phyloP scores from a whole-genome alignment of 1,140 invertebrate genomes.

The Aphelinus certus region DNA sequence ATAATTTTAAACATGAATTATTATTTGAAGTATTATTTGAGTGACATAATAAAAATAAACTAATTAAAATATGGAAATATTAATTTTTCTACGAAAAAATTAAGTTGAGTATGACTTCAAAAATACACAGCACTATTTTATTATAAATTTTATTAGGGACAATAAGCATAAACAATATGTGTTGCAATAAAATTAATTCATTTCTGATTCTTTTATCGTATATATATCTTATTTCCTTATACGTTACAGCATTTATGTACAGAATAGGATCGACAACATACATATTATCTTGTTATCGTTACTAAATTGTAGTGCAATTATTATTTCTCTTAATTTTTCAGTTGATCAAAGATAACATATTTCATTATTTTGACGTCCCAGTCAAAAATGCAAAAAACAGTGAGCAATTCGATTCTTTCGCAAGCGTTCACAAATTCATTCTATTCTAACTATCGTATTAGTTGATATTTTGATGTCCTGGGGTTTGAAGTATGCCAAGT shows the following conservation, averaged over 20 bases:
- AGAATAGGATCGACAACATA: constrained; percentile 44
- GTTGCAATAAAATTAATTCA: constrained; percentile 15
- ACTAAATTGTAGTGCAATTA: constrained; percentile 49
- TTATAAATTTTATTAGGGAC: constrained; percentile 21
- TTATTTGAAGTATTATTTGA: too few relatives aligned
- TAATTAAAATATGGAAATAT: too few relatives aligned
- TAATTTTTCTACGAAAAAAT: too few relatives aligned
- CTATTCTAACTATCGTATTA: too few relatives aligned
- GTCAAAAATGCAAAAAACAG: background rate
- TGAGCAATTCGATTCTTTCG: too few relatives aligned
- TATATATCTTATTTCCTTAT: constrained; percentile 40
- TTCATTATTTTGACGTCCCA: constrained; percentile 34
- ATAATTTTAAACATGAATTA: too few relatives aligned
- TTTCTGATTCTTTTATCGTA: constrained; percentile 26
- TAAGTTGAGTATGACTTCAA: too few relatives aligned
- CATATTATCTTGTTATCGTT: constrained; percentile 46
- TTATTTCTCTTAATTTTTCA: constrained; percentile 44
- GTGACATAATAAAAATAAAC: too few relatives aligned
- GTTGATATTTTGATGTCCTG: too few relatives aligned
- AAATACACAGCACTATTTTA: background rate
- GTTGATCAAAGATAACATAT: constrained; percentile 47
- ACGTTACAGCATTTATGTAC: constrained; percentile 39
- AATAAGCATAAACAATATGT: constrained; percentile 16
- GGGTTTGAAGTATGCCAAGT: too few relatives aligned
- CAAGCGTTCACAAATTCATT: background rate